These are phyloP conservation scores for Tenebrio molitor DNA, from an alignment of 1,140 invertebrate species.

Conservation along the genomic window DNA sequence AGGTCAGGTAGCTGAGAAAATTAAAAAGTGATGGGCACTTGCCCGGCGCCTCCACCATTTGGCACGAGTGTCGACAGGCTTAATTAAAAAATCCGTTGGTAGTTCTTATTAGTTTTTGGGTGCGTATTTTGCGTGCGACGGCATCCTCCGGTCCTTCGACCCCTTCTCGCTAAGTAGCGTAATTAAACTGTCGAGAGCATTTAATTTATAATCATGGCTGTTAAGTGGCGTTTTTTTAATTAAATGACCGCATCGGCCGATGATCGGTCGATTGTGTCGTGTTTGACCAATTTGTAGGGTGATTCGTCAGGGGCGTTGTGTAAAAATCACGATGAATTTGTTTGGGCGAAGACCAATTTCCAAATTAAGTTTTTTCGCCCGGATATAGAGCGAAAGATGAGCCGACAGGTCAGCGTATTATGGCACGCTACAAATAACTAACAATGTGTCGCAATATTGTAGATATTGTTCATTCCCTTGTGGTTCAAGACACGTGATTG, in stretches of 20 bases:
- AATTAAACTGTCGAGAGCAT: slow-evolving; percentile 31
- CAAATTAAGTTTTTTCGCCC: slow-evolving; percentile 23
- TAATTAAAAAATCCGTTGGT: background rate
- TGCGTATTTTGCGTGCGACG: background rate
- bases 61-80: background rate
- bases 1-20: background rate
- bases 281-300: slow-evolving; percentile 4
- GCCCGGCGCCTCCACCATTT: background rate
- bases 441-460: slow-evolving; percentile 40
- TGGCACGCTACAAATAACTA: slow-evolving; percentile 22
- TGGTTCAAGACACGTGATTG: slow-evolving; percentile 36
- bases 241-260: slow-evolving; percentile 21
- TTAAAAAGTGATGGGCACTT: too few species aligned
- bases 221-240: slow-evolving; percentile 29
- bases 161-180: too few species aligned
- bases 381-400: slow-evolving; percentile 3
- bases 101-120: background rate
- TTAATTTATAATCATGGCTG: slow-evolving; percentile 29
- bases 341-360: background rate
- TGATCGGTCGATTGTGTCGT: slow-evolving; percentile 4
- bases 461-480: slow-evolving; percentile 40
- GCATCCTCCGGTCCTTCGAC: too few species aligned
- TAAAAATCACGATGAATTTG: slow-evolving; percentile 1
- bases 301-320: background rate
- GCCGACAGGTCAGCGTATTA: slow-evolving; percentile 18